Evolutionary conservation across 2,888 invertebrate species (phyloP).

Genomic region (Tetragnatha montana): DNA sequence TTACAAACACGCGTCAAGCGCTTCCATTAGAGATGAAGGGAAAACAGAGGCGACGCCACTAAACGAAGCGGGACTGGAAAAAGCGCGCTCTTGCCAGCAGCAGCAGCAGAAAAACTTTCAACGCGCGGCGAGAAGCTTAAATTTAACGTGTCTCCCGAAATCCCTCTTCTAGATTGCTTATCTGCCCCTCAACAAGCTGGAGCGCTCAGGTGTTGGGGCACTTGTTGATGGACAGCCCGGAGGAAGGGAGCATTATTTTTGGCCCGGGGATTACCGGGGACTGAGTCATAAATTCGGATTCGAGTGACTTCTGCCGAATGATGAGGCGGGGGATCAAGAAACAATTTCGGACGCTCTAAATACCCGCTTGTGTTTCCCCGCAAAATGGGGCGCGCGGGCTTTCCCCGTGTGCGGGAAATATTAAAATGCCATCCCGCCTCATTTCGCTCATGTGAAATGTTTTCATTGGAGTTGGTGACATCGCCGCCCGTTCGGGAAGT

Average conservation of each 20-base stretch:
- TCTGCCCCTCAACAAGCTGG: conserved; percentile 3
- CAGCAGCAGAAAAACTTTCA: conserved; percentile 16
- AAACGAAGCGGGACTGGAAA: conserved; percentile 14
- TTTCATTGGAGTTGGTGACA: neutral
- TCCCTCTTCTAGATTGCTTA: conserved; percentile 34
- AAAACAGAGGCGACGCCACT: conserved; percentile 7
- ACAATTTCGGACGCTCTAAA: conserved; percentile 54
- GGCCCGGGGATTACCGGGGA: conserved; percentile 47
- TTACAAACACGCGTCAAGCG: conserved; percentile 26
- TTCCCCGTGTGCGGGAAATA: neutral
- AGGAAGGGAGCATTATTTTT: conserved; percentile 41
- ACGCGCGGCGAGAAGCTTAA: conserved; percentile 8
- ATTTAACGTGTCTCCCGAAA: conserved; percentile 32
- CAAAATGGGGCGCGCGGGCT: neutral
- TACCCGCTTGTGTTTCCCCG: neutral
- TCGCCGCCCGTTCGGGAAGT: no score
- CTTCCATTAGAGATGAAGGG: conserved; percentile 4
- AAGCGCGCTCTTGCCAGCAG: conserved; percentile 17
- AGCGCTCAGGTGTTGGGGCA: conserved; percentile 36
- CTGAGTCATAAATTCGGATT: conserved; percentile 65
- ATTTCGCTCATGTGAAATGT: neutral
- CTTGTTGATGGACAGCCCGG: conserved; percentile 60
- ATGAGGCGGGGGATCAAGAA: conserved; percentile 49
- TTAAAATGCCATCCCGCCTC: neutral
- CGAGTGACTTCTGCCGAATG: conserved; percentile 11